Percentiles rank a stretch among this genome's conserved stretches.
Evolutionary conservation across 2,888 invertebrate species (phyloP).

Genomic region (Zootermopsis nevadensis): DNA sequence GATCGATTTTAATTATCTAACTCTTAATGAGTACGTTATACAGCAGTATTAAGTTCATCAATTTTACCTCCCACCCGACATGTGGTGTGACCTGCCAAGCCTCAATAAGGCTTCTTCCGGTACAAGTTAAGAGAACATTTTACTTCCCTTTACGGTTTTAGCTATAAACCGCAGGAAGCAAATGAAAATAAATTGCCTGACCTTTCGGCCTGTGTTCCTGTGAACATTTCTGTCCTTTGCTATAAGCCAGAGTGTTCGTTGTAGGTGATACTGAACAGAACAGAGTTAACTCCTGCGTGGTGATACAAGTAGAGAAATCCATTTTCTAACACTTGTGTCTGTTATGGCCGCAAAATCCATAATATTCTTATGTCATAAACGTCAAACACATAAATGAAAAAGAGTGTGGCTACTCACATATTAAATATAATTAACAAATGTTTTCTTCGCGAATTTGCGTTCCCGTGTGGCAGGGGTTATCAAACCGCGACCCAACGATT

Average conservation of each 20-base stretch:
- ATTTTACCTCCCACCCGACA: neutral
- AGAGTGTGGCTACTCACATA: too few species aligned
- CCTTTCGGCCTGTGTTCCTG: neutral
- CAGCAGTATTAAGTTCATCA: neutral
- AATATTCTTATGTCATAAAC: too few species aligned
- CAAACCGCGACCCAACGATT: too few species aligned
- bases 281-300: neutral
- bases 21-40: neutral
- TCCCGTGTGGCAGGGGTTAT: too few species aligned
- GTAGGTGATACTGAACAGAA: neutral
- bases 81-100: neutral
- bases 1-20: slow-evolving; percentile 30
- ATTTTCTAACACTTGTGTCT: too few species aligned
- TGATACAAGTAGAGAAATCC: too few species aligned
- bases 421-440: too few species aligned
- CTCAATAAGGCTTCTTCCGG: slow-evolving; percentile 28
- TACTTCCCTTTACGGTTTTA: slow-evolving; percentile 35
- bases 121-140: slow-evolving; percentile 6
- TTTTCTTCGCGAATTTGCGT: too few species aligned
- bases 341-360: too few species aligned
- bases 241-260: neutral
- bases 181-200: slow-evolving; percentile 30
- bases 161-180: slow-evolving; percentile 25
- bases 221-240: neutral
- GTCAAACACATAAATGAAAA: too few species aligned